Evolutionary conservation across 2,888 invertebrate genomes (phyloP), one percentile per base, ranked within the genome.

Genomic region (Hofmannophila pseudospretella): DNA sequence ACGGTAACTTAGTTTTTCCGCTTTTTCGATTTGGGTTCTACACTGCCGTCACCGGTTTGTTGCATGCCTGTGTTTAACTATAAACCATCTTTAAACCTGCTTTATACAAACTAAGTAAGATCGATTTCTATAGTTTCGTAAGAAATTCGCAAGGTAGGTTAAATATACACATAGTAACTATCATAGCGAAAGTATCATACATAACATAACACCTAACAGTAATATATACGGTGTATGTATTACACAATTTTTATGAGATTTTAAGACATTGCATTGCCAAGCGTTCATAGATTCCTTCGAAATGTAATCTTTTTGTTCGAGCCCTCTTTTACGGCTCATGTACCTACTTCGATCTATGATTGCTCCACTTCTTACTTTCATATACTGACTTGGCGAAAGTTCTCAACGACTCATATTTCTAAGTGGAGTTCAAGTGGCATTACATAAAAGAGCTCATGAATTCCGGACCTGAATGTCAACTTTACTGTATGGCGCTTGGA

Each of bases 291-390:
- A 54, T 52, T 55, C 49, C 51, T 33, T 45, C 43, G 44, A 46
- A 47, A 54, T 55, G 54, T 51, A 53, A 52, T 49, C 47, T 50
- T 54, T 57, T 47, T 47, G 51, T 49, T 13, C 32, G 27, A 22
- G 29, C 31, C 34, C 32, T 23, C 27, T 26, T 19, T 31, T 23
- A 23, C n/a, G 26, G 25, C 40, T 30, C 31, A 25, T n/a, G n/a
- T 40, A 35, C 30, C 32, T 13, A 22, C 33, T 40, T 27, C 29
- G 35, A 31, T 37, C 43, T 47, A 48, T 58, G 63, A 67, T 60
- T 66, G 58, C 60, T 58, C 65, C 51, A 66, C 61, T 73, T 67
- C 63, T 57, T 64, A 64, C 64, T 64, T 64, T 72, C 63, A 66
- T 68, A 67, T 60, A 50, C 55, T 47, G 58, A 51, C 54, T 67